phyloP scores from a whole-genome alignment of 2,888 invertebrate genomes.

The Lasiommata megera region DNA sequence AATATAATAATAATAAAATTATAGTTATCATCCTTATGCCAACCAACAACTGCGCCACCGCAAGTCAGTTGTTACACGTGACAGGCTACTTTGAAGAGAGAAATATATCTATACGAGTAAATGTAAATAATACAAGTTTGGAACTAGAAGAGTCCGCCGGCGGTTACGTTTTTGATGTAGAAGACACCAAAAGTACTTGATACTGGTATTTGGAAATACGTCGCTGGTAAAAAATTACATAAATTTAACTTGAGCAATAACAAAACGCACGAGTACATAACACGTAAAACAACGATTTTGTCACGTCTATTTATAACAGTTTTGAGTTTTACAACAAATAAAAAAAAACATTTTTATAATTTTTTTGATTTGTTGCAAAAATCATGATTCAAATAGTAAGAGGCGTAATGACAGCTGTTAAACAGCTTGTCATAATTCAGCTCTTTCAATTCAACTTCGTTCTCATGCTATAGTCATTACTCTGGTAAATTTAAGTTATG shows the following conservation, averaged over 20 bases:
- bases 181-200: background rate
- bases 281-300: no score
- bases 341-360: no score
- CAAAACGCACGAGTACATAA: no score
- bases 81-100: conserved; percentile 70
- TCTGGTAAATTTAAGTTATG: no score
- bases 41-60: conserved; percentile 57
- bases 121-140: conserved; percentile 34
- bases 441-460: no score
- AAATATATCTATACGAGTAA: conserved; percentile 47
- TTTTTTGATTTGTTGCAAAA: no score
- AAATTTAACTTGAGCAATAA: background rate
- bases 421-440: no score
- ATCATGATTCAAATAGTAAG: no score
- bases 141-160: background rate
- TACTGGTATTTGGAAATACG: background rate
- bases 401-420: background rate
- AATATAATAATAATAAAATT: conserved; percentile 45
- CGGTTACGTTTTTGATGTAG: background rate
- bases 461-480: no score
- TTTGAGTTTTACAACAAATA: no score
- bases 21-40: conserved; percentile 59
- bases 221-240: background rate
- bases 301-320: no score
- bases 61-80: conserved; percentile 43